These are phyloP conservation scores for Hormaphis cornu DNA, from an alignment of 1,140 invertebrate genomes.

Conservation along the genomic window DNA sequence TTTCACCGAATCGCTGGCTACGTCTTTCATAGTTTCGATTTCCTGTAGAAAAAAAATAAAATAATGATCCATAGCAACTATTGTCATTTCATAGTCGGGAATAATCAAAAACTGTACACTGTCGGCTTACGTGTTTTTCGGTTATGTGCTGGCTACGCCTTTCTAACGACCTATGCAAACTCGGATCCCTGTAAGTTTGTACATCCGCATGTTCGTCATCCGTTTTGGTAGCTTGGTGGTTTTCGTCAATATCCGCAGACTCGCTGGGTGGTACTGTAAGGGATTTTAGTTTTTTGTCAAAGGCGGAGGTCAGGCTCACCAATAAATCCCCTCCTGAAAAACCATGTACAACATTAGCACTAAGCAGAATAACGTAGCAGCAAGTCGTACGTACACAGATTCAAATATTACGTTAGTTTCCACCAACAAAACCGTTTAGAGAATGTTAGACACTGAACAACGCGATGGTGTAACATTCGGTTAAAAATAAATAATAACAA, in stretches of 20 bases:
- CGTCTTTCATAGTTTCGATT: conserved; percentile 23
- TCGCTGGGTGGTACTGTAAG: conserved; percentile 46
- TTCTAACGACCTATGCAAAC: conserved; percentile 36
- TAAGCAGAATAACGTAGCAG: background rate
- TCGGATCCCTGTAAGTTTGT: conserved; percentile 36
- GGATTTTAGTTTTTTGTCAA: conserved; percentile 62
- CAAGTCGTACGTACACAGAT: too few species aligned
- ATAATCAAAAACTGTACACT: background rate
- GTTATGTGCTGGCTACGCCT: conserved; percentile 24
- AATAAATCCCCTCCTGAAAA: conserved; percentile 56
- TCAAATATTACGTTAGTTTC: too few species aligned
- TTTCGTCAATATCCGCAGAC: background rate
- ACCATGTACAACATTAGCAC: conserved; percentile 35
- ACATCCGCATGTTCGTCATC: conserved; percentile 8
- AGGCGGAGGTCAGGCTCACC: conserved; percentile 59
- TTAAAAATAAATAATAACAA: conserved; percentile 8
- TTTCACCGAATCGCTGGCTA: background rate
- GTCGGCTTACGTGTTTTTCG: conserved; percentile 15
- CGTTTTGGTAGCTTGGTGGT: background rate
- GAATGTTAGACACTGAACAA: too few species aligned
- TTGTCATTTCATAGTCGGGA: background rate
- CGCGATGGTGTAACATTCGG: too few species aligned
- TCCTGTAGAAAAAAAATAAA: background rate
- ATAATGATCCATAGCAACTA: background rate
- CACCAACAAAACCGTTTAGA: too few species aligned